A percentile compares a stretch with the other conserved stretches of the same genome.
Conservation (phyloP, 2,113 vertebrate species). For the Trinectes maculatus region DNA sequence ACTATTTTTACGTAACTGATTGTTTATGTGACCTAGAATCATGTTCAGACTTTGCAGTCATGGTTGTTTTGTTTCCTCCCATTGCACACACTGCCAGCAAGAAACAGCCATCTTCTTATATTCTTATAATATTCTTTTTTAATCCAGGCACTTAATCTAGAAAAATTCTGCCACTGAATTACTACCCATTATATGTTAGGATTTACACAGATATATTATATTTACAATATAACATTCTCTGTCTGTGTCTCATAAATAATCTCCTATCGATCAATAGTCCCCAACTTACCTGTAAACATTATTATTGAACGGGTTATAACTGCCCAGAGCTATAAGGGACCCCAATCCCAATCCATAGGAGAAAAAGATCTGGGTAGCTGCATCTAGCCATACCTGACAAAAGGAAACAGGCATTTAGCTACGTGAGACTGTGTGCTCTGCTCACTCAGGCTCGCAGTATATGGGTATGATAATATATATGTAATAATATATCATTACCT, state of each 20-base stretch:
- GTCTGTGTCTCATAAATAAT: too few species aligned
- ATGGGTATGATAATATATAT: conserved; percentile 24
- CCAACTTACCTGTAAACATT: conserved; percentile 94
- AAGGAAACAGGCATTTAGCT: conserved; percentile 48
- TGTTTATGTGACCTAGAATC: conserved; percentile 64
- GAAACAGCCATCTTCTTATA: conserved; percentile 21
- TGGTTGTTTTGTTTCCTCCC: conserved; percentile 7
- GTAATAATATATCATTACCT: conserved; percentile 82
- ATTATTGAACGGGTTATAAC: conserved; percentile 98
- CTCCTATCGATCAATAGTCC: background rate
- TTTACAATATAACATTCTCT: conserved; percentile 4
- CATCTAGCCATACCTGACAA: conserved; percentile 96
- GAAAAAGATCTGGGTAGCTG: conserved; percentile 99
- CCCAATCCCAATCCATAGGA: conserved; percentile 97
- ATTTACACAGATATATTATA: conserved; percentile 14
- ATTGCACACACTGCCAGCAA: conserved; percentile 22
- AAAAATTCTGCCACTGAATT: too few species aligned
- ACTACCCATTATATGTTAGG: background rate
- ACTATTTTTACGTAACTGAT: conserved; percentile 61
- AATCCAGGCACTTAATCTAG: conserved; percentile 18
- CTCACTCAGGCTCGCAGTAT: conserved; percentile 21
- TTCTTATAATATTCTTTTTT: conserved; percentile 37
- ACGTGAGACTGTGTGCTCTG: background rate
- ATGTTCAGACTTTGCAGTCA: conserved; percentile 33
- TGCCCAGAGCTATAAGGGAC: conserved; percentile 96